Evolutionary conservation across 2,797 vertebrate species (phyloP).

Genomic region (Anguilla pacifica): DNA sequence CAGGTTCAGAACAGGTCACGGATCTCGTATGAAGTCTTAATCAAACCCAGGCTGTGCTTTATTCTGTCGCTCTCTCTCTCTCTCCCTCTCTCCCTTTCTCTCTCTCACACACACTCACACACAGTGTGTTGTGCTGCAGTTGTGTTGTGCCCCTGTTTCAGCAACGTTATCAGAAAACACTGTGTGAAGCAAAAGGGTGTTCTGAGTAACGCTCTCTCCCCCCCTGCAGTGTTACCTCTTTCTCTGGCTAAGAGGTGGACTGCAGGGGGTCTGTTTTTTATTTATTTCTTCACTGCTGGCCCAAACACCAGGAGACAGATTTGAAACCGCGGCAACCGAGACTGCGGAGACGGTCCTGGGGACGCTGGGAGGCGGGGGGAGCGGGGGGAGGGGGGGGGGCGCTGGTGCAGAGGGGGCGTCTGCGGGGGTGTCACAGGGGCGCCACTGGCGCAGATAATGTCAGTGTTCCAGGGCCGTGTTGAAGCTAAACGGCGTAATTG

Average conservation of each 20-base stretch:
- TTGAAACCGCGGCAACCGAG: background rate
- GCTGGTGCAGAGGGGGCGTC: background rate
- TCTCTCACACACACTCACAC: too few species aligned
- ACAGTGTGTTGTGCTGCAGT: background rate
- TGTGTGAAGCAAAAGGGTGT: background rate
- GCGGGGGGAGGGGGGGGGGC: background rate
- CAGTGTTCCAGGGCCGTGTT: background rate
- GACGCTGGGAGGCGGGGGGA: background rate
- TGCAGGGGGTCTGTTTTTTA: background rate
- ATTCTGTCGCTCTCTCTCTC: background rate
- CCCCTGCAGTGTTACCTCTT: background rate
- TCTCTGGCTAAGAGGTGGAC: background rate
- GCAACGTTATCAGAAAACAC: background rate
- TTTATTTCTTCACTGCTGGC: background rate
- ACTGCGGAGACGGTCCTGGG: background rate
- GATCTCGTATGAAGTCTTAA: background rate
- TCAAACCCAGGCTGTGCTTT: conserved; percentile 4
- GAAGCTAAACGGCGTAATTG: conserved; percentile 4
- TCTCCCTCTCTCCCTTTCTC: background rate
- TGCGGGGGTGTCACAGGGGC: background rate
- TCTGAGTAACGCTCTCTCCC: background rate
- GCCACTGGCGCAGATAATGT: background rate
- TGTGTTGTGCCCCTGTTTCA: background rate
- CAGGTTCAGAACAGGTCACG: background rate
- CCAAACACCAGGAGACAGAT: background rate